Evolutionary conservation across 2,113 vertebrate genomes (phyloP).

Genomic region (Rhinogobius similis): DNA sequence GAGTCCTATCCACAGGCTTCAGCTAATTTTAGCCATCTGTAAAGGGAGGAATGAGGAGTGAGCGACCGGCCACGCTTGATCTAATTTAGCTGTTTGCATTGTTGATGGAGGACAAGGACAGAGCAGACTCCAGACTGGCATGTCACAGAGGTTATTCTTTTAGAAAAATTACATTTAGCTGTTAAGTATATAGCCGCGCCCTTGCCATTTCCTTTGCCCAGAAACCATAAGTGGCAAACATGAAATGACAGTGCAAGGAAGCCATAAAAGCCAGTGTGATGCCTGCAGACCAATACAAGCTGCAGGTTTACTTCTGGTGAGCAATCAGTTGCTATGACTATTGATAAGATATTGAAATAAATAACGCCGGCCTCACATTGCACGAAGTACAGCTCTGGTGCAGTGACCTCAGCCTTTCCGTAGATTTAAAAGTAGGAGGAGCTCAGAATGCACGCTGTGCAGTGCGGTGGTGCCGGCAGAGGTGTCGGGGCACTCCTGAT

Average conservation of each 20-base stretch:
- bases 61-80: slow-evolving; percentile 1
- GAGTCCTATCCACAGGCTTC: not conserved
- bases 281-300: not conserved
- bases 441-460: no score
- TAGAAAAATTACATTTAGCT: slow-evolving; percentile 4
- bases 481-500: no score
- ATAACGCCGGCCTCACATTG: no score
- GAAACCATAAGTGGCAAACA: not conserved
- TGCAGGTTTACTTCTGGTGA: not conserved
- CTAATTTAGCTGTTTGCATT: slow-evolving; percentile 12
- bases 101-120: slow-evolving; percentile 5
- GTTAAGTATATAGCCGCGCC: not conserved
- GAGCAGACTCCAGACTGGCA: slow-evolving; percentile 2
- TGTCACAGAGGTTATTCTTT: slow-evolving; percentile 14
- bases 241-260: not conserved
- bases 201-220: slow-evolving; percentile 5
- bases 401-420: no score
- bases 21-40: slow-evolving; percentile 12
- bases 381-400: no score
- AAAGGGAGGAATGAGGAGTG: slow-evolving; percentile 6
- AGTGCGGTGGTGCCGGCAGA: no score
- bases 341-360: not conserved
- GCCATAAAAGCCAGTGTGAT: not conserved
- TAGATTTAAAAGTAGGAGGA: no score
- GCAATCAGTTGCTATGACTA: not conserved